Evolutionary conservation across 2,113 vertebrate genomes (phyloP).

Genomic region (Lophotis ruficrista): DNA sequence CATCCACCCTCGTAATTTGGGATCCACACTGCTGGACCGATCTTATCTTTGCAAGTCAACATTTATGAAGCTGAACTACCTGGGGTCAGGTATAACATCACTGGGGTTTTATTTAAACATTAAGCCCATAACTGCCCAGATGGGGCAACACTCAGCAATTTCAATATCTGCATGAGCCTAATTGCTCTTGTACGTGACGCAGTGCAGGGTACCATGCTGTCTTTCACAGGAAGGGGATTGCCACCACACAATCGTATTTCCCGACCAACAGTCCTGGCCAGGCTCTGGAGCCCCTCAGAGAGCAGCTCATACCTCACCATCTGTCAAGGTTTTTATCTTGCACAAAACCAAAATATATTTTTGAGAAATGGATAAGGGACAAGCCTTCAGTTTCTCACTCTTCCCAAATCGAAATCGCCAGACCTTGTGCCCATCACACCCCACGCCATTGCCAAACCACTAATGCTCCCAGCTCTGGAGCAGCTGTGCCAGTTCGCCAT

Average conservation of each 20-base stretch:
- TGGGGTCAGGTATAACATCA: no score
- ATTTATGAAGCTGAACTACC: not conserved
- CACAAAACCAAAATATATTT: not conserved
- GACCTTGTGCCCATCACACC: no score
- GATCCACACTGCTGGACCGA: not conserved
- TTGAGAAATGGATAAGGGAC: not conserved
- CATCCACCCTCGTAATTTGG: no score
- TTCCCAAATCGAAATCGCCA: not conserved
- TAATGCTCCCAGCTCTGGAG: not conserved
- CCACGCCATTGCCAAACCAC: no score
- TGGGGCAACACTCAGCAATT: not conserved
- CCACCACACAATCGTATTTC: not conserved
- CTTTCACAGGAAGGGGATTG: not conserved
- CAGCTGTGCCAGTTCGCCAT: rapidly evolving
- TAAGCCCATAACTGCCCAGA: not conserved
- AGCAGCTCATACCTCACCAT: not conserved
- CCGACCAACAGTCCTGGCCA: not conserved
- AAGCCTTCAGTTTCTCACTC: not conserved
- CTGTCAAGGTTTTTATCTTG: not conserved
- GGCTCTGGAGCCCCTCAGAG: not conserved
- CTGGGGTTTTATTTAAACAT: not conserved
- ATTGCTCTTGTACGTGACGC: not conserved
- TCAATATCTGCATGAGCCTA: not conserved
- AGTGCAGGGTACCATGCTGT: not conserved
- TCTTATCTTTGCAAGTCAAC: not conserved